Evolutionary conservation across 92 coral and sea anemone genomes (phyloP).

Genomic region (Epizoanthus fatuus): DNA sequence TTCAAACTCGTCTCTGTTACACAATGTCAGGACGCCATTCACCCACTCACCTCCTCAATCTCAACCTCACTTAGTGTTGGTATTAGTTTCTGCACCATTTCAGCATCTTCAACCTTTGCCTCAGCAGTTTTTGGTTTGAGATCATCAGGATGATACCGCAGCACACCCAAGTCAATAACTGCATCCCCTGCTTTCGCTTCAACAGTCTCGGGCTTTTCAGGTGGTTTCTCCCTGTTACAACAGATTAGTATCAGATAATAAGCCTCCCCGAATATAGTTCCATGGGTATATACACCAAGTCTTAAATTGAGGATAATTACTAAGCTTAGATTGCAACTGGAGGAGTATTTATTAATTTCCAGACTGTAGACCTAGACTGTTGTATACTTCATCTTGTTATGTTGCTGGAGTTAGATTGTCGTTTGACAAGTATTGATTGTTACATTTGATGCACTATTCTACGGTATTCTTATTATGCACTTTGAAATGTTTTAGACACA

Average conservation of each 20-base stretch:
- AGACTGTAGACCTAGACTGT: no score
- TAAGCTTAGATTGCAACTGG: no score
- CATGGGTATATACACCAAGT: no score
- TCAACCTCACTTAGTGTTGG: slow-evolving; percentile 95
- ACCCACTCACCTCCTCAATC: slow-evolving; percentile 86
- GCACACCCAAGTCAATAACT: slow-evolving; percentile 90
- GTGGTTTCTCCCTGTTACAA: slow-evolving; percentile 70
- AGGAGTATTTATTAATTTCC: no score
- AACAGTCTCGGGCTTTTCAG: slow-evolving; percentile 65
- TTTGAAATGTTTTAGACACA: no score
- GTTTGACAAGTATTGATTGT: no score
- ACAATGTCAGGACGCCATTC: background rate
- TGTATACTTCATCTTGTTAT: no score
- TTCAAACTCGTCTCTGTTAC: background rate
- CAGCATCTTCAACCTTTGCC: slow-evolving; percentile 95
- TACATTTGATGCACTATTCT: no score
- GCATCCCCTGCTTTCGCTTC: slow-evolving; percentile 61
- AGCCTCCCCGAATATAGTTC: no score
- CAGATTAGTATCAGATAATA: background rate
- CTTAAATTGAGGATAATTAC: no score
- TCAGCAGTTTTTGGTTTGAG: slow-evolving; percentile 79
- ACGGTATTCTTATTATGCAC: no score
- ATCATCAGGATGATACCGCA: slow-evolving; percentile 83
- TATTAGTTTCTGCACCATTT: slow-evolving; percentile 91
- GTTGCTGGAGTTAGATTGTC: no score